phyloP scores from a whole-genome alignment of 1,140 invertebrate genomes.

The Mercenaria mercenaria region DNA sequence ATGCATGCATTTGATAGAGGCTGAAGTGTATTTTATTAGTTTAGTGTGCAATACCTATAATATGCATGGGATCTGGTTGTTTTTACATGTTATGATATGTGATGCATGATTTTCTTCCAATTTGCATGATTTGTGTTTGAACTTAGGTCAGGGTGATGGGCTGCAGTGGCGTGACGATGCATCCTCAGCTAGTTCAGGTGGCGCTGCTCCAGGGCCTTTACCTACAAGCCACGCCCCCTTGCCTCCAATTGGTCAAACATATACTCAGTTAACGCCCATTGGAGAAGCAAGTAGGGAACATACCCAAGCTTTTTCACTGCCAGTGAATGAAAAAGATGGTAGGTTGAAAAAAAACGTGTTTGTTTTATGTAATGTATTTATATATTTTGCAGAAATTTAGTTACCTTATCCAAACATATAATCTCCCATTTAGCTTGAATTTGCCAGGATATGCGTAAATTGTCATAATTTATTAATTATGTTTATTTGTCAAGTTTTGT shows the following conservation, averaged over 20 bases:
- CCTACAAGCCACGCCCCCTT: conserved; percentile 18
- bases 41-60: neutral
- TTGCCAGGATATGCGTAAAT: too few species aligned
- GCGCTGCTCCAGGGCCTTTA: neutral
- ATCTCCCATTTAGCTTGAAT: too few species aligned
- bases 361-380: neutral
- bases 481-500: too few species aligned
- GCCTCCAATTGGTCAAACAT: conserved; percentile 59
- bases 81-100: neutral
- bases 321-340: conserved; percentile 6
- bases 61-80: too few species aligned
- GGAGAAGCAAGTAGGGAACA: conserved; percentile 80
- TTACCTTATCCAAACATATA: neutral
- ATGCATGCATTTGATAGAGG: neutral
- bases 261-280: conserved; percentile 76
- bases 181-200: conserved; percentile 44
- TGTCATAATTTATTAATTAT: too few species aligned
- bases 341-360: too few species aligned
- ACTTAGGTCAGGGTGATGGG: conserved; percentile 53
- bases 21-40: neutral
- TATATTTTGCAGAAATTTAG: neutral
- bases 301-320: conserved; percentile 68
- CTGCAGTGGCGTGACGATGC: conserved; percentile 38
- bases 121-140: conserved; percentile 27
- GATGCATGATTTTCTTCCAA: neutral